Base-by-base conservation (phyloP, 1,140 invertebrate genomes). In the Micrasema minimum region DNA sequence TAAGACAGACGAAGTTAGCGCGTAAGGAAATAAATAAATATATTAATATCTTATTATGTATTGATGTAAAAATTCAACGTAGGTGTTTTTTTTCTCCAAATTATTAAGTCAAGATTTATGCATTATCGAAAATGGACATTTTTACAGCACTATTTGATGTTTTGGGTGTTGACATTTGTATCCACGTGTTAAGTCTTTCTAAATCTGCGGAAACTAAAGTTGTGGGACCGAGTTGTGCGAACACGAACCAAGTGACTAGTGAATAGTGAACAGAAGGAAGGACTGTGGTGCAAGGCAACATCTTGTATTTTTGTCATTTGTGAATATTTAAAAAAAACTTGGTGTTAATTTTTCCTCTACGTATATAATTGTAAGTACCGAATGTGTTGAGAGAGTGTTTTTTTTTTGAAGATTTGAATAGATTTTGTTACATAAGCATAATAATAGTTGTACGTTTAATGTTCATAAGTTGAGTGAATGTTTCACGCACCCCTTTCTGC, bases 291-390 rank as follows among this genome's bases (percentile, higher is more conserved):
- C 26, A 31, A 4, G 7, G 35, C 55, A 61, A 71, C 46, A 73
- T 69, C 66, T 66, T 73, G 66, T 73, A 73, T 73, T 73, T 73
- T 73, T 66, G 67, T 73, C 69, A 65, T 57, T 73, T 73, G 72
- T 73, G 72, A 73, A 73, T 73, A 73, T 66, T 69, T 66, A 23
- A 64, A 64, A 73, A 72, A 64, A 73, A 72, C 41, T 73, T 69
- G 72, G 66, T 73, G 72, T 73, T 69, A 61, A 68, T 73, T 67
- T 73, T 72, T 72, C 67, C 66, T 68, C 61, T 68, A 69, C 66
- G 43, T 69, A 61, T 31, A 61, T 72, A 72, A 31, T 53, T 59
- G 37, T 69, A 64, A 69, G 59, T 68, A 67, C 48, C 64, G 50
- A 72, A 66, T 37, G 61, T 31, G 20, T 64, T 11, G 61, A 64